These are phyloP conservation scores for Papilio machaon DNA, from an alignment of 1,140 invertebrate species.

Conservation along the genomic window DNA sequence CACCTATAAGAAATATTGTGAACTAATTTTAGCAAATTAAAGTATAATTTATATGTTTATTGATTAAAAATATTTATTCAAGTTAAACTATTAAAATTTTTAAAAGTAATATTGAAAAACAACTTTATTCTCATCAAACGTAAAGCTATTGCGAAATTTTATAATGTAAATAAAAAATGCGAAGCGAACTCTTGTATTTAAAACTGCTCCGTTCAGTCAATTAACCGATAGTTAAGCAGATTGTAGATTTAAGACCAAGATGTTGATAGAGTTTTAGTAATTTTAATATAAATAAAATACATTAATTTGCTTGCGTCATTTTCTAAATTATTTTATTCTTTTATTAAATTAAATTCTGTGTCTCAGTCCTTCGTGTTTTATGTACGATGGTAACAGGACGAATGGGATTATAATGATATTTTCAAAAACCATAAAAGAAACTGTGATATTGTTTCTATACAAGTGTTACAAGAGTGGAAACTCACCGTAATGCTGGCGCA, in stretches of 20 bases:
- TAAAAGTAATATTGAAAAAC: too few relatives aligned
- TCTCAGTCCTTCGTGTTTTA: background rate
- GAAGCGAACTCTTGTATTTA: background rate
- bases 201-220: background rate
- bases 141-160: background rate
- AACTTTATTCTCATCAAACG: background rate
- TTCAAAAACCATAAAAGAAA: background rate
- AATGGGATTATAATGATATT: background rate
- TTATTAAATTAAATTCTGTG: background rate
- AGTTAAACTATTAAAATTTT: too few relatives aligned
- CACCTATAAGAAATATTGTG: too few relatives aligned
- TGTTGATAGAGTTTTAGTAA: background rate
- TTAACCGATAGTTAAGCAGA: background rate
- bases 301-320: slow-evolving; percentile 2
- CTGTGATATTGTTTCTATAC: background rate
- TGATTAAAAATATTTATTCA: too few relatives aligned
- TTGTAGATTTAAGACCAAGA: background rate
- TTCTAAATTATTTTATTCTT: background rate
- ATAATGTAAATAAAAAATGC: background rate
- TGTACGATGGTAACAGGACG: background rate
- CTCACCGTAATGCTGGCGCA: background rate
- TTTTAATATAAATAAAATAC: background rate
- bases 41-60: too few relatives aligned
- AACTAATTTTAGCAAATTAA: too few relatives aligned
- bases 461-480: background rate